Base-by-base conservation (phyloP, 2,888 invertebrate genomes). In the Aelia acuminata region DNA sequence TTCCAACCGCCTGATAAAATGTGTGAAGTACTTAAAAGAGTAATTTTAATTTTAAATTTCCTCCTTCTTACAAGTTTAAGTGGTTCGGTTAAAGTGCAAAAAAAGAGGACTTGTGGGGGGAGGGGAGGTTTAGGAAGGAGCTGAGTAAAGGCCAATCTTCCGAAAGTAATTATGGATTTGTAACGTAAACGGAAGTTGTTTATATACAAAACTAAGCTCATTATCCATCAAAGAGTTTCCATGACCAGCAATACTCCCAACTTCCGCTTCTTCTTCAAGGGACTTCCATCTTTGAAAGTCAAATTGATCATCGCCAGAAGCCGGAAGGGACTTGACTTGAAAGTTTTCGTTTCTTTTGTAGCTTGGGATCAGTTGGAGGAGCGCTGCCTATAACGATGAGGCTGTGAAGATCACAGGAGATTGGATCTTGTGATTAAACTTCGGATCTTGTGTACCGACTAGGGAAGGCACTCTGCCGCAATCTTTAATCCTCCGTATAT, bases 11-110 rank as follows among this genome's bases (percentile, higher is more conserved):
- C 80, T 80, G 80, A 80, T 80, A 80, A 80, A 80, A 80, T 80
- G 80, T 80, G 80, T 80, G 39, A 80, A 80, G 80, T 80, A 80
- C 80, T 80, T 80, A 80, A 80, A 80, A 80, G 80, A 80, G 80
- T 80, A 80, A 80, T 80, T 80, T 80, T 80, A 80, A 80, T 80
- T 80, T 80, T 80, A 80, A 80, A 80, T 80, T 80, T 80, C 43
- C 80, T 43, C 22, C 43, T 80, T n/a, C 80, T 80, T 80, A 43
- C 43, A 80, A 80, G 80, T 80, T 39, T 80, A 80, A 80, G 80
- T 80, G 80, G 80, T 80, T 80, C n/a, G 80, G 39, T 80, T 80
- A 43, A 80, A 80, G 80, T 43, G 43, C 43, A 80, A 80, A 80
- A 80, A n/a, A n/a, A n/a, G n/a, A n/a, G n/a, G n/a, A n/a, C n/a